Evolutionary conservation across 2,113 vertebrate genomes (phyloP).

Genomic region (Thinocorus orbignyianus): DNA sequence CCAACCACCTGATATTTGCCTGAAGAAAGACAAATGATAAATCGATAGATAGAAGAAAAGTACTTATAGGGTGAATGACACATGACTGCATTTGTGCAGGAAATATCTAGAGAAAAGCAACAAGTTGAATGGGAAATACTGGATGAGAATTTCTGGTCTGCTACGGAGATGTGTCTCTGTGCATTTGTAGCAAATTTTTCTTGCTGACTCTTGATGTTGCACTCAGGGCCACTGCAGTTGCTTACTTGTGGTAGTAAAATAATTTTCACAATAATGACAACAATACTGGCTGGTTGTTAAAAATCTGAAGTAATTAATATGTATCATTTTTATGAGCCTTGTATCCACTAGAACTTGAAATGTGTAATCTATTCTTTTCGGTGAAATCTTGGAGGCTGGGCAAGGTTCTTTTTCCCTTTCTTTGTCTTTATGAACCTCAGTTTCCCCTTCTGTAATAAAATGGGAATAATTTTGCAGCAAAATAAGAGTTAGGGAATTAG

Average conservation of each 20-base stretch:
- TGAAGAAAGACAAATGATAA: not conserved
- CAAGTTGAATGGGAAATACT: not conserved
- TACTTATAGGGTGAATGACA: not conserved
- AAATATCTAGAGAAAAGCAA: not conserved
- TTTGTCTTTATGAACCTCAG: not conserved
- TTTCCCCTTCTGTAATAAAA: not conserved
- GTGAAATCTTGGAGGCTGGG: not conserved
- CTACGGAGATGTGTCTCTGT: not conserved
- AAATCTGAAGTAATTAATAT: not conserved
- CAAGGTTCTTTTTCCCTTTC: not conserved
- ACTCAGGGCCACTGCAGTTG: not conserved
- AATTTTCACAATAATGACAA: not conserved
- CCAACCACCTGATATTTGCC: not conserved
- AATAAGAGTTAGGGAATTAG: not conserved
- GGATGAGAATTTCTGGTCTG: not conserved
- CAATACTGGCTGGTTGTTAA: fast-evolving
- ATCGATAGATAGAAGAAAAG: not conserved
- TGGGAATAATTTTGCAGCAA: not conserved
- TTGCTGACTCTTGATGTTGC: not conserved
- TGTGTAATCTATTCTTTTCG: not conserved
- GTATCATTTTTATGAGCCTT: not conserved
- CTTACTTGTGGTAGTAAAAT: not conserved
- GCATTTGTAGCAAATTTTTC: not conserved
- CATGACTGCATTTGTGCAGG: not conserved
- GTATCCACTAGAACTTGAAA: not conserved